Evolutionary conservation across 2,113 vertebrate genomes (phyloP).

Genomic region (Oxygymnocypris stewartii): DNA sequence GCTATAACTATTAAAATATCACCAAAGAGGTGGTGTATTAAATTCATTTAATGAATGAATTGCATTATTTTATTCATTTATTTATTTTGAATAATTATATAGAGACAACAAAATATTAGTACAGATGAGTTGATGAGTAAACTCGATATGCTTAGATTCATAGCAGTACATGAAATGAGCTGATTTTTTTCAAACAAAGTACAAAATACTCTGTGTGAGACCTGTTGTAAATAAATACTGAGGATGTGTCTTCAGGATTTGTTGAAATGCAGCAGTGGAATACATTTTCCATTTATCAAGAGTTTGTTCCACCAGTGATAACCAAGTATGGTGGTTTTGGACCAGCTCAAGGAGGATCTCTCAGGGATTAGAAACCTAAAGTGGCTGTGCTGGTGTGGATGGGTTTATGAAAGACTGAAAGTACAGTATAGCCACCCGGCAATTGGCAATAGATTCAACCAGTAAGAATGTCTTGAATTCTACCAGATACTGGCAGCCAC

Average conservation of each 20-base stretch:
- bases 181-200: neutral
- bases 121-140: neutral
- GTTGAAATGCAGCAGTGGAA: neutral
- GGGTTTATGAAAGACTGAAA: slow-evolving; percentile 14
- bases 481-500: neutral
- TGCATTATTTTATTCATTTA: no score
- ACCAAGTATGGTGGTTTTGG: neutral
- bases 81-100: no score
- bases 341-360: neutral
- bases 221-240: neutral
- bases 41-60: no score
- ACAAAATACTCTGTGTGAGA: neutral
- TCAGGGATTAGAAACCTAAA: slow-evolving; percentile 21
- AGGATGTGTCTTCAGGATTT: neutral
- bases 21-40: neutral
- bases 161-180: neutral
- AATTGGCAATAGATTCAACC: neutral
- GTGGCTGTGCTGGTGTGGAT: neutral
- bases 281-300: neutral
- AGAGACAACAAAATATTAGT: no score
- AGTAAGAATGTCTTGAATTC: neutral
- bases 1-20: no score
- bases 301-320: neutral
- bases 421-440: neutral
- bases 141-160: neutral